phyloP scores from a whole-genome alignment of 53 echinoderm and acorn worm genomes.

The Luidia sarsii region DNA sequence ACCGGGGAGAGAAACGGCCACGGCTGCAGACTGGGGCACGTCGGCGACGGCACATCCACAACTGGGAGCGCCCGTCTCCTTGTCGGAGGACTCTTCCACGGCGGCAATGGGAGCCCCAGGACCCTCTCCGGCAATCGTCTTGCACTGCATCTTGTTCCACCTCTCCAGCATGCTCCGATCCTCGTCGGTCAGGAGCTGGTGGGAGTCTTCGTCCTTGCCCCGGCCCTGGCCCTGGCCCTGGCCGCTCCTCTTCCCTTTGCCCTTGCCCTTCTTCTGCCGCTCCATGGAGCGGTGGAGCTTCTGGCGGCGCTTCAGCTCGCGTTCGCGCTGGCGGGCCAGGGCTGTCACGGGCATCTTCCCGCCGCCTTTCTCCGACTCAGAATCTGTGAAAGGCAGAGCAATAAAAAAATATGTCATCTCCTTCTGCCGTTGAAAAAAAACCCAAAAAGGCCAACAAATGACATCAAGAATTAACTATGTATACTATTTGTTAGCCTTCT shows the following conservation, averaged over 20 bases:
- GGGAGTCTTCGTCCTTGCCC: slow-evolving; percentile 26
- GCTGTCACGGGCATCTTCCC: slow-evolving; percentile 87
- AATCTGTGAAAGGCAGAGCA: not conserved
- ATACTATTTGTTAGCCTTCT: too few relatives aligned
- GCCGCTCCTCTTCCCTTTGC: slow-evolving; percentile 7
- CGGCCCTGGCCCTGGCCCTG: slow-evolving; percentile 16
- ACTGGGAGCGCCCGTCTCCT: too few relatives aligned
- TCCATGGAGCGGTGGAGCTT: slow-evolving; percentile 69
- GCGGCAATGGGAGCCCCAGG: not conserved
- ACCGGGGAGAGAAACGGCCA: not conserved
- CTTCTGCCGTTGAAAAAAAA: too few relatives aligned
- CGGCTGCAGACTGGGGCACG: not conserved
- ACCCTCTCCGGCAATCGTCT: slow-evolving; percentile 5
- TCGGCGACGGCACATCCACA: too few relatives aligned
- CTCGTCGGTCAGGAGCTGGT: slow-evolving; percentile 71
- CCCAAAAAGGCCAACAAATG: too few relatives aligned
- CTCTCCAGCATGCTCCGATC: slow-evolving; percentile 89
- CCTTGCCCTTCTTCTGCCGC: slow-evolving; percentile 60
- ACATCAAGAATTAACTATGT: too few relatives aligned
- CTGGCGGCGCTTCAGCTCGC: slow-evolving; percentile 80
- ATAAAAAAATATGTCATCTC: too few relatives aligned
- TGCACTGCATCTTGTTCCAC: slow-evolving; percentile 82
- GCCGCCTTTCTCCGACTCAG: slow-evolving; percentile 59
- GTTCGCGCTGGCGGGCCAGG: slow-evolving; percentile 80
- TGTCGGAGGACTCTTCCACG: not conserved